Evolutionary conservation across 2,888 invertebrate species (phyloP), one percentile per base, ranked within the genome.

Genomic region (Epirrhoe alternata): DNA sequence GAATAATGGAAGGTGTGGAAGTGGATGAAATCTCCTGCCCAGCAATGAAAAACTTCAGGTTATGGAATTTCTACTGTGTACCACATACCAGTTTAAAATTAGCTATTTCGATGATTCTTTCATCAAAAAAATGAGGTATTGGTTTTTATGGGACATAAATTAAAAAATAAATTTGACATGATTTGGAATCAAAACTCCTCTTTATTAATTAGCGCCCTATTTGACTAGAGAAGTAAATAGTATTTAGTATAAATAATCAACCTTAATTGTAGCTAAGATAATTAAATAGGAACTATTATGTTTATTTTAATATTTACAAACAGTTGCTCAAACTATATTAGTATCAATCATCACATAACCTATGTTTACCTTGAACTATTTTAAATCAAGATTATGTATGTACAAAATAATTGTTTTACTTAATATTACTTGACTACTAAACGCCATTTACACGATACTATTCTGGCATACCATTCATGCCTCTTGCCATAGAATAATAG

Each of bases 161-260:
- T 61, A 76, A 74, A 24, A 60, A 45, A 72, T 62, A 64, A 70
- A 31, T 16, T 70, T 75, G 77, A 79, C 81, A 74, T 80, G 82
- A 81, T 82, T 74, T 80, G 83, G 83, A 87, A 85, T 84, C 73
- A 77, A 74, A 78, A 82, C 86, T 86, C 86, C 86, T 87, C 85
- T 88, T 83, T 86, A 88, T 85, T 89, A 65, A 78, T 72, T 85
- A 89, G 88, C 86, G 86, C 86, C 85, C 79, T 82, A 76, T 77
- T 78, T 90, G 90, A 91, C 90, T 91, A 91, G 90, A 85, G 87
- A 88, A 90, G 84, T 87, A 83, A 75, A 82, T 80, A 79, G 69
- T 75, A 76, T 74, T 71, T 64, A 71, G 77, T 69, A 86, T 88
- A 89, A 88, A 88, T 89, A 89, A 89, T 88, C 77, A 86, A 82